Conservation (phyloP, 2,888 invertebrate species). For the Sussaba pulchella region DNA sequence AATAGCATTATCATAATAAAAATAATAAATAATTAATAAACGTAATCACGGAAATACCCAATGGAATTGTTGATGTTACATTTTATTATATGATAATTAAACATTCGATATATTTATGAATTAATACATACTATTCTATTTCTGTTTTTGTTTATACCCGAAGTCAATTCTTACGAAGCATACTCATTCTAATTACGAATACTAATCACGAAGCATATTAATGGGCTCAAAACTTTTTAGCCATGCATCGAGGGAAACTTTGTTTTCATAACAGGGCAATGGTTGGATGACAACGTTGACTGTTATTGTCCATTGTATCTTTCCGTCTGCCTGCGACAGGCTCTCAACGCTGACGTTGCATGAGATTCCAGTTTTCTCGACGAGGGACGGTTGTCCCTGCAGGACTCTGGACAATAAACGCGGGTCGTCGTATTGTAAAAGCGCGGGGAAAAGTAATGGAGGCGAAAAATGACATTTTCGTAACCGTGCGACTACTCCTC, state of each 20-base stretch:
- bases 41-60: too few relatives aligned
- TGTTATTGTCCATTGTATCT: slow-evolving; percentile 42
- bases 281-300: slow-evolving; percentile 1
- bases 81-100: too few relatives aligned
- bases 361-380: slow-evolving; percentile 42
- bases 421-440: slow-evolving; percentile 46
- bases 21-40: too few relatives aligned
- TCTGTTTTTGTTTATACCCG: too few relatives aligned
- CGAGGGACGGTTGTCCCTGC: slow-evolving; percentile 27
- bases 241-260: not conserved
- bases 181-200: too few relatives aligned
- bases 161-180: not conserved
- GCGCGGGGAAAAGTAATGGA: slow-evolving; percentile 26
- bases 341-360: not conserved
- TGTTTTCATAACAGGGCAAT: not conserved
- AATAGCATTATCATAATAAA: too few relatives aligned
- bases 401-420: slow-evolving; percentile 45
- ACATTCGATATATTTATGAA: too few relatives aligned
- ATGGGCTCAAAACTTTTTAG: slow-evolving; percentile 2
- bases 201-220: too few relatives aligned
- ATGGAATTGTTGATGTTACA: too few relatives aligned
- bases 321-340: slow-evolving; percentile 16
- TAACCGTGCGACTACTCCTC: slow-evolving; percentile 11
- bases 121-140: too few relatives aligned
- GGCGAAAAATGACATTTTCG: slow-evolving; percentile 16